Evolutionary conservation across 1,140 invertebrate genomes (phyloP).

Genomic region (Zaprionus gabonicus): DNA sequence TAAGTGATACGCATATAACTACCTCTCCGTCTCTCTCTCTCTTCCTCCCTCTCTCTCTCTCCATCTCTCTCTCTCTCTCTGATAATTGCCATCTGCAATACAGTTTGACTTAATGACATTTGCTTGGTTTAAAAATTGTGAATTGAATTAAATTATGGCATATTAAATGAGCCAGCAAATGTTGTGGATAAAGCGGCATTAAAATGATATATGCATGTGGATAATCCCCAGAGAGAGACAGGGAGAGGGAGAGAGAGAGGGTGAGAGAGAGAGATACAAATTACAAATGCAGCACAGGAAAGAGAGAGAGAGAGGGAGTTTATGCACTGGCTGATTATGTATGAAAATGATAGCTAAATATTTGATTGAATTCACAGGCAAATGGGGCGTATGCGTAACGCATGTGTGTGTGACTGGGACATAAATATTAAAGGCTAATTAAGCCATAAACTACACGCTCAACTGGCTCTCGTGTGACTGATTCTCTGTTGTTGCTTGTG

Average conservation of each 20-base stretch:
- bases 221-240: conserved; percentile 2
- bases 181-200: conserved; percentile 33
- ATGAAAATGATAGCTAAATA: conserved; percentile 53
- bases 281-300: conserved; percentile 10
- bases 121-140: conserved; percentile 49
- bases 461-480: background rate
- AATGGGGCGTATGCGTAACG: conserved; percentile 47
- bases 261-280: background rate
- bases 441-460: conserved; percentile 2
- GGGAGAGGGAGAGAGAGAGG: background rate
- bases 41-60: background rate
- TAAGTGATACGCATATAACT: conserved; percentile 8
- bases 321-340: conserved; percentile 31
- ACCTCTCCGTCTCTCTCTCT: background rate
- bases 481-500: background rate
- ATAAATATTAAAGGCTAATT: conserved; percentile 62
- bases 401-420: background rate
- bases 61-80: background rate
- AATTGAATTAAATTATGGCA: conserved; percentile 59
- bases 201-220: conserved; percentile 30
- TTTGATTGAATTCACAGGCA: conserved; percentile 41
- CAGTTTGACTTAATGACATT: conserved; percentile 54
- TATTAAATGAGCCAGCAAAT: conserved; percentile 45
- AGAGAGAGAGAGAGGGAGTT: background rate
- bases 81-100: conserved; percentile 40